Conservation (phyloP, 2,888 invertebrate species). For the Neria commutata region DNA sequence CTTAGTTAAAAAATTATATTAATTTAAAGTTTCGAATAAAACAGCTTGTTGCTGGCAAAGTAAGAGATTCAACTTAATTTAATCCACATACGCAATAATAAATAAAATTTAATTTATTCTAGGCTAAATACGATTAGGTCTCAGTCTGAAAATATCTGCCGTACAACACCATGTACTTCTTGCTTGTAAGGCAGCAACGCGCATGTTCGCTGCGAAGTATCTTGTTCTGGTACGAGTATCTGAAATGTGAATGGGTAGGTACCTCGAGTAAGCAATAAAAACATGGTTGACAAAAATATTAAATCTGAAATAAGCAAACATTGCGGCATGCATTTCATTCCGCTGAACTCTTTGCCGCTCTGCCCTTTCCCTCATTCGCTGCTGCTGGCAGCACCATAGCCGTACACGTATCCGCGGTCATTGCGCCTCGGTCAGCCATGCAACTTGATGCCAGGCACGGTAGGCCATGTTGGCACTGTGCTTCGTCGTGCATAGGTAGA, state of each 20-base stretch:
- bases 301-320: constrained; percentile 39
- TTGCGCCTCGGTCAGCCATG: neutral
- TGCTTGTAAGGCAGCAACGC: neutral
- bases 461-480: neutral
- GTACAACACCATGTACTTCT: too few species aligned
- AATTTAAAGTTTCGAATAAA: too few species aligned
- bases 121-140: too few species aligned
- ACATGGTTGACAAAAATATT: constrained; percentile 55
- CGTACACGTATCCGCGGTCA: constrained; percentile 13
- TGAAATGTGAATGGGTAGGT: too few species aligned
- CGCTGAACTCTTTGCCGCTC: constrained; percentile 28
- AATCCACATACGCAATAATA: too few species aligned
- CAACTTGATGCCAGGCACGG: neutral
- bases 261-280: constrained; percentile 32
- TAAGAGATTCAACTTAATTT: too few species aligned
- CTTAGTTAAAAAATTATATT: too few species aligned
- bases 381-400: constrained; percentile 7
- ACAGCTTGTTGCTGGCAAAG: too few species aligned
- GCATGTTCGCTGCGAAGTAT: neutral
- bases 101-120: too few species aligned
- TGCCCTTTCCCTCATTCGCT: too few species aligned
- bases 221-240: neutral
- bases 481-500: neutral
- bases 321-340: too few species aligned
- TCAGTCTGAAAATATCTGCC: too few species aligned